Evolutionary conservation across 2,888 invertebrate genomes (phyloP).

Genomic region (Gari tellinella): DNA sequence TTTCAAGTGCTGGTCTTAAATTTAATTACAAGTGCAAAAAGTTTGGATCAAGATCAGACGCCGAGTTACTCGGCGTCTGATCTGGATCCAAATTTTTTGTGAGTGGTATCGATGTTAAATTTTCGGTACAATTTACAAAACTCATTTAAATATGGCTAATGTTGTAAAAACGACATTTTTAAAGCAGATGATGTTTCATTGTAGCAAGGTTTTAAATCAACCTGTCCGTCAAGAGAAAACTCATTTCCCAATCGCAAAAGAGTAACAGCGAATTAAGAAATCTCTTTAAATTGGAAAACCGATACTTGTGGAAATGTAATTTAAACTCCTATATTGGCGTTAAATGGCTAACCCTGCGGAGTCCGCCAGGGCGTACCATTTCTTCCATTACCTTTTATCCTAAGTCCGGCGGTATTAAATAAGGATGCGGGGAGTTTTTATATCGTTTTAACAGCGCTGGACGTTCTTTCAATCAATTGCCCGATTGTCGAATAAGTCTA

Average conservation of each 20-base stretch:
- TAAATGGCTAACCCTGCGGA: slow-evolving; percentile 6
- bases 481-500: not conserved
- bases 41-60: too few species aligned
- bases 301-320: slow-evolving; percentile 11
- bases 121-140: too few species aligned
- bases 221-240: not conserved
- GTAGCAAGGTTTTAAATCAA: too few species aligned
- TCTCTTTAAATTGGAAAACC: slow-evolving; percentile 10
- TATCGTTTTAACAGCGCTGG: slow-evolving; percentile 7
- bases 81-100: too few species aligned
- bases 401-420: not conserved
- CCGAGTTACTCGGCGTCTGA: too few species aligned
- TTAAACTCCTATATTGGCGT: slow-evolving; percentile 6
- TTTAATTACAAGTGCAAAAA: too few species aligned
- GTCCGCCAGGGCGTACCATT: slow-evolving; percentile 5
- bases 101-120: too few species aligned
- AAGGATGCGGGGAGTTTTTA: slow-evolving; percentile 10
- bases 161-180: too few species aligned
- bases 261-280: slow-evolving; percentile 3
- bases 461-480: slow-evolving; percentile 7
- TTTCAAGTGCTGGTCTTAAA: too few species aligned
- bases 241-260: slow-evolving; percentile 4
- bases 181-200: too few species aligned
- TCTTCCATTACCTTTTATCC: slow-evolving; percentile 15
- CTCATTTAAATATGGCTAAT: too few species aligned